Evolutionary conservation across 2,797 vertebrate genomes (phyloP).

Genomic region (Myripristis murdjan): DNA sequence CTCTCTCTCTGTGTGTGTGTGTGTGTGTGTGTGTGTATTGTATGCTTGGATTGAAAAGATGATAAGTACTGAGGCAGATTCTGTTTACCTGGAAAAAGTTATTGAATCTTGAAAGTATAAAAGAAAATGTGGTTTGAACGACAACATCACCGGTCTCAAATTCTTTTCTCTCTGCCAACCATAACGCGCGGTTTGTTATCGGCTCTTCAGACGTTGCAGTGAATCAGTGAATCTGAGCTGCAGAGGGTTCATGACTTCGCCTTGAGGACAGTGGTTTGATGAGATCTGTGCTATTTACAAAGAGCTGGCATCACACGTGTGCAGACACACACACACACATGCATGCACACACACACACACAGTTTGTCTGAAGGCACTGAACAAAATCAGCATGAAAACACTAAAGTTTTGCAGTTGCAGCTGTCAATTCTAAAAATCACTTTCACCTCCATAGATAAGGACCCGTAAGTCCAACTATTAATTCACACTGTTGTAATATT

Average conservation of each 20-base stretch:
- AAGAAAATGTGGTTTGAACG: constrained; percentile 20
- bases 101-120: too few species aligned
- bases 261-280: background rate
- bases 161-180: background rate
- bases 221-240: constrained; percentile 7
- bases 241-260: background rate
- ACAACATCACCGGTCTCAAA: constrained; percentile 11
- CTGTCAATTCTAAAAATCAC: constrained; percentile 28
- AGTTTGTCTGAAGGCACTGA: background rate
- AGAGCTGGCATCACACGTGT: too few species aligned
- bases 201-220: constrained; percentile 9
- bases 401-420: too few species aligned
- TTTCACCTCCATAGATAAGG: constrained; percentile 35
- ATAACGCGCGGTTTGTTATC: constrained; percentile 35
- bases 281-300: background rate
- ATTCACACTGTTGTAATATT: constrained; percentile 34
- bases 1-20: too few species aligned
- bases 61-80: too few species aligned
- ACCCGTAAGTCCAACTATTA: constrained; percentile 35
- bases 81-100: too few species aligned
- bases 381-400: too few species aligned
- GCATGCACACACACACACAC: background rate
- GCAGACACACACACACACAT: constrained; percentile 9
- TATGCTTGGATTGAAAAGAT: too few species aligned
- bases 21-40: too few species aligned